Conservation (phyloP, 2,113 vertebrate genomes). For the Siniperca knerii region DNA sequence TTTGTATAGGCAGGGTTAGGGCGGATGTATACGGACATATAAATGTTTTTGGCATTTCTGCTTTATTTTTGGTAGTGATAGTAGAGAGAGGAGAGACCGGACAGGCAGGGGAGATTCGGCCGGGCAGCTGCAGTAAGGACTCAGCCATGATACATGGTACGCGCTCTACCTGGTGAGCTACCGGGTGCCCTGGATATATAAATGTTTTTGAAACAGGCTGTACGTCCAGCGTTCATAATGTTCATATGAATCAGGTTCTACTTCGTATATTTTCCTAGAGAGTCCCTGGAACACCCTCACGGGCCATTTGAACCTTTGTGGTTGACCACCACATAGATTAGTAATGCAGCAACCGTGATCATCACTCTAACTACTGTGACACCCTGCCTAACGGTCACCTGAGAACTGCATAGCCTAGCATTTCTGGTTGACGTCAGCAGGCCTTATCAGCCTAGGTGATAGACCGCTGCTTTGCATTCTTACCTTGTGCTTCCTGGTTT, state of each 20-base stretch:
- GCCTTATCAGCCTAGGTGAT: slow-evolving; percentile 3
- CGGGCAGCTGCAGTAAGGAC: too few species aligned
- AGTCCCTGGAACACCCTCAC: neutral
- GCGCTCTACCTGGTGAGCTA: too few species aligned
- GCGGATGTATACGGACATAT: neutral
- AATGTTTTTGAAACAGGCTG: neutral
- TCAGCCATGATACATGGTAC: too few species aligned
- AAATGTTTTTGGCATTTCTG: too few species aligned
- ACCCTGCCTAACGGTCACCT: slow-evolving; percentile 11
- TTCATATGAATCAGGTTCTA: neutral
- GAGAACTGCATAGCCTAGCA: neutral
- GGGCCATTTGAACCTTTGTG: neutral
- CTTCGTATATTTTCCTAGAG: neutral
- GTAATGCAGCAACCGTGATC: neutral
- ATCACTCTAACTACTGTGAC: neutral
- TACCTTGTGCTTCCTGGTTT: neutral
- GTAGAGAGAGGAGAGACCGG: too few species aligned
- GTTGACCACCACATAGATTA: neutral
- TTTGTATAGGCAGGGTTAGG: neutral
- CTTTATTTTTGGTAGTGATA: too few species aligned
- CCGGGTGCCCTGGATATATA: too few species aligned
- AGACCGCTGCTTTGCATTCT: slow-evolving; percentile 58
- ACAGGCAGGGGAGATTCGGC: too few species aligned
- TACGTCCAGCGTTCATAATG: neutral
- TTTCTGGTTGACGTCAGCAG: slow-evolving; percentile 16